Conservation (phyloP, 2,888 invertebrate species). For the Tiphia femorata region DNA sequence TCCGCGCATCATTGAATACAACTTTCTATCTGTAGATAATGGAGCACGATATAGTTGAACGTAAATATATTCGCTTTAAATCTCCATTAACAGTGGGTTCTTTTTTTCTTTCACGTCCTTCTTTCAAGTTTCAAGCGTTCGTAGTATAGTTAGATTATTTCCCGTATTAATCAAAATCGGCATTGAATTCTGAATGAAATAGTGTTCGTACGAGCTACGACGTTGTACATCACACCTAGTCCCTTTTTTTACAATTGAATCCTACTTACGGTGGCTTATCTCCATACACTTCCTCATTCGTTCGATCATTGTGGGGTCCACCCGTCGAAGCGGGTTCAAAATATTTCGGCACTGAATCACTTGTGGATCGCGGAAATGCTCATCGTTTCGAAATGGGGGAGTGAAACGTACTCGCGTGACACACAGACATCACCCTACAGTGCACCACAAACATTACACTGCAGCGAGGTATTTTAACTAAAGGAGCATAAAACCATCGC, state of each 20-base stretch:
- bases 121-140: too few species aligned
- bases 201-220: constrained; percentile 19
- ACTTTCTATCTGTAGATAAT: constrained; percentile 48
- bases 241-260: constrained; percentile 2
- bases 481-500: not conserved
- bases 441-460: constrained; percentile 24
- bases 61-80: constrained; percentile 33
- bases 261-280: constrained; percentile 43
- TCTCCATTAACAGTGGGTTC: too few species aligned
- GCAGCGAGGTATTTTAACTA: constrained; percentile 12
- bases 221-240: too few species aligned
- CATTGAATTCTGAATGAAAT: too few species aligned
- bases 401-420: constrained; percentile 26
- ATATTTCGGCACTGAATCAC: constrained; percentile 55
- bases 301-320: constrained; percentile 38
- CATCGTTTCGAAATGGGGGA: constrained; percentile 33
- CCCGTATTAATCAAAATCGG: too few species aligned
- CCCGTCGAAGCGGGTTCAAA: constrained; percentile 26
- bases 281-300: constrained; percentile 23
- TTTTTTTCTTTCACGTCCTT: not conserved
- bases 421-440: constrained; percentile 15
- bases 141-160: too few species aligned
- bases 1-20: constrained; percentile 45
- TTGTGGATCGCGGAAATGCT: constrained; percentile 37
- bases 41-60: constrained; percentile 20